Evolutionary conservation across 2,888 invertebrate species (phyloP).

Genomic region (Ennomos erosarius): DNA sequence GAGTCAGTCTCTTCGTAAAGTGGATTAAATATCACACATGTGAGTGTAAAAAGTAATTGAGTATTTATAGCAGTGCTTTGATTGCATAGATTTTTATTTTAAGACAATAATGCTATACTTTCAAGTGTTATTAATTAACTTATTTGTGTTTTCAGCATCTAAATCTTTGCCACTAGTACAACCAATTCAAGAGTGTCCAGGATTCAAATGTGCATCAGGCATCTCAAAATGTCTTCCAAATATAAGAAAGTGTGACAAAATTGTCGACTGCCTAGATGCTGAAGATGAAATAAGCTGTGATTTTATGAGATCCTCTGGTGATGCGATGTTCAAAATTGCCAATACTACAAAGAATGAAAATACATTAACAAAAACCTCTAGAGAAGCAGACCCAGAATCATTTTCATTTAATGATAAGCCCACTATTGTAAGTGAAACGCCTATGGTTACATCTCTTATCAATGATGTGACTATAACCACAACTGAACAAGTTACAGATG

Average conservation of each 20-base stretch:
- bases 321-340: background rate
- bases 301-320: constrained; percentile 43
- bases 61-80: no score
- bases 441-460: background rate
- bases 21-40: constrained; percentile 89
- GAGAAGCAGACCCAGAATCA: constrained; percentile 22
- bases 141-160: constrained; percentile 62
- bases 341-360: constrained; percentile 16
- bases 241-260: constrained; percentile 88
- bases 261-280: constrained; percentile 90
- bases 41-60: constrained; percentile 60
- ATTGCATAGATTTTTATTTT: no score
- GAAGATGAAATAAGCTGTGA: constrained; percentile 92
- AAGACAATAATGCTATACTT: no score
- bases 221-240: constrained; percentile 88
- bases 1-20: constrained; percentile 89
- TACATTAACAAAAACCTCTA: constrained; percentile 24
- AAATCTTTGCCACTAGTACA: constrained; percentile 71
- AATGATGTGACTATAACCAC: background rate
- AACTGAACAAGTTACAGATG: constrained; percentile 6
- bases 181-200: constrained; percentile 89
- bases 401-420: constrained; percentile 2
- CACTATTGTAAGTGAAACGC: background rate
- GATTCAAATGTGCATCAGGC: constrained; percentile 88
- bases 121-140: no score